Evolutionary conservation across 2,113 vertebrate genomes (phyloP).

Genomic region (Glareola pratincola): DNA sequence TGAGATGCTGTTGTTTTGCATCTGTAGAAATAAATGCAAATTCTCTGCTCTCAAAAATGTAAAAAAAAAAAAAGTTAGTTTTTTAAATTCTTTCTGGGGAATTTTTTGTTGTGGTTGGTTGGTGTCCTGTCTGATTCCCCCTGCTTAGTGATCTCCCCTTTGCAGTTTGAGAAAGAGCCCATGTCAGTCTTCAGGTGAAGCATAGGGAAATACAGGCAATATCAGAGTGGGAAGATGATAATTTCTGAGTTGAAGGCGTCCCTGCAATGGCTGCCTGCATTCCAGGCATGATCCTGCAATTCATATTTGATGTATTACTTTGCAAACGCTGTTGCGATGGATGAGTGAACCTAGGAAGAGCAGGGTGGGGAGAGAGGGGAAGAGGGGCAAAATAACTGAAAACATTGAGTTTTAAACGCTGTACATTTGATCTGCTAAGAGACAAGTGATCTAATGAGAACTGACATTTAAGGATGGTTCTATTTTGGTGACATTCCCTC

Average conservation of each 20-base stretch:
- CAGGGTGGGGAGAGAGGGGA: background rate
- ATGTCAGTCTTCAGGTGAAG: background rate
- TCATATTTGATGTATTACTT: background rate
- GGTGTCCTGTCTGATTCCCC: background rate
- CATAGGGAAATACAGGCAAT: background rate
- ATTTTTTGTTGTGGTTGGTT: background rate
- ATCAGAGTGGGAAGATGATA: background rate
- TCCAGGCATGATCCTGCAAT: background rate
- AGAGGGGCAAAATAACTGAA: background rate
- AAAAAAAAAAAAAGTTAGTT: background rate
- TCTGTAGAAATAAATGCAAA: background rate
- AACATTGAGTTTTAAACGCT: background rate
- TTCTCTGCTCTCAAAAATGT: background rate
- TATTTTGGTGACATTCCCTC: background rate
- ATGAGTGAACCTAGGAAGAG: background rate
- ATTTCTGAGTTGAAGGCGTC: background rate
- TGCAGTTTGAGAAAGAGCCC: background rate
- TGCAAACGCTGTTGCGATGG: background rate
- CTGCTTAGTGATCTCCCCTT: background rate
- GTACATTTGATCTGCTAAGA: background rate
- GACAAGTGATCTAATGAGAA: background rate
- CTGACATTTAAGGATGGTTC: background rate
- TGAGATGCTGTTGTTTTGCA: background rate
- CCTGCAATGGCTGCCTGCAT: background rate
- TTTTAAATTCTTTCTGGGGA: background rate